Evolutionary conservation across 1,140 invertebrate genomes (phyloP), one percentile per base, ranked within the genome.

Genomic region (Ceratitis capitata): DNA sequence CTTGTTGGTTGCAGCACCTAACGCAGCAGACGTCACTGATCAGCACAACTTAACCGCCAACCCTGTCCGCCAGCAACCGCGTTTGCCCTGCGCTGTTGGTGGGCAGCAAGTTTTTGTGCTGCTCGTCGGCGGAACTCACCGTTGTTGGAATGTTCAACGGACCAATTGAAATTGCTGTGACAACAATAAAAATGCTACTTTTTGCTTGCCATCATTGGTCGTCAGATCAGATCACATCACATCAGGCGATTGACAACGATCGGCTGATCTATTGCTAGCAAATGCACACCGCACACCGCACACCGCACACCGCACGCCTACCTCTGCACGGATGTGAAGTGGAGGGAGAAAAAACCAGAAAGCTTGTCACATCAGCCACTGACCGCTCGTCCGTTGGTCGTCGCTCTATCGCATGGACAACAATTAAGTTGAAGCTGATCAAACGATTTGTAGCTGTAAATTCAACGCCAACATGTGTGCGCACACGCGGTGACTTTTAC

Each of bases 81-180:
- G 61, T 16, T 35, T 19, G 4, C 14, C 32, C 45, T 47, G 45
- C 45, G 39, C 4, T 47, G n/a, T n/a, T 35, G 32, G 1, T 39
- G 14, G 32, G 0, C 32, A 19, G n/a, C 61, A n/a, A n/a, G n/a
- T n/a, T n/a, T n/a, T n/a, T 39, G 69, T n/a, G 35, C n/a, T 47
- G 42, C 69, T 78, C 39, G 10, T 12, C 69, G 69, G 39, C 69
- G 69, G 69, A 78, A 78, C 69, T 78, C n/a, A n/a, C n/a, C 42
- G 49, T 83, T 51, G 83, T 87, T 89, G 89, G 89, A 91, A 91
- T 91, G 89, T 89, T 91, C 89, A 91, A 89, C 89, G 89, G 89
- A 91, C 89, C 90, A 91, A 91, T 91, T 91, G 89, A 91, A 91
- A 91, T 91, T 91, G 89, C 89, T 91, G 90, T 91, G 90, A 91